A percentile compares a stretch with the other conserved stretches of the same genome.
These are phyloP conservation scores for Lasioglossum figueresi DNA, from an alignment of 2,888 invertebrate genomes.

Conservation along the genomic window DNA sequence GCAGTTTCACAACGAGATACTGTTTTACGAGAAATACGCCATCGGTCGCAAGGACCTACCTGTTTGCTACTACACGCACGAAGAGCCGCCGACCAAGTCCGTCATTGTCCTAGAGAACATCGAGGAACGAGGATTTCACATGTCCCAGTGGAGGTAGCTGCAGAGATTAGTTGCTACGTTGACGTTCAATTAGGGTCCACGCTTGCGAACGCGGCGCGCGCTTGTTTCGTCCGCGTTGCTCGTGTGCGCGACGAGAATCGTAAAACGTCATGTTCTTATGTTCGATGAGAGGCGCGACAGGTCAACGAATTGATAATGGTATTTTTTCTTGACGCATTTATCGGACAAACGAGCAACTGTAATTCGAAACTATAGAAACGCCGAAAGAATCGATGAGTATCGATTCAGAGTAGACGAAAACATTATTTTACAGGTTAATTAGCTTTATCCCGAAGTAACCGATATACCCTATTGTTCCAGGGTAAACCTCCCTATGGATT, in stretches of 20 bases:
- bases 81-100: conserved; percentile 51
- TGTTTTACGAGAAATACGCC: conserved; percentile 73
- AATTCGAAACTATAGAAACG: too few relatives aligned
- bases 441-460: background rate
- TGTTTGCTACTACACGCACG: conserved; percentile 51
- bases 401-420: background rate
- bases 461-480: background rate
- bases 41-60: conserved; percentile 50
- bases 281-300: too few relatives aligned
- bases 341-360: too few relatives aligned
- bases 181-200: background rate
- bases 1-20: conserved; percentile 78
- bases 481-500: conserved; percentile 68
- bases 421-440: too few relatives aligned
- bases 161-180: background rate
- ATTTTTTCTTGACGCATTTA: too few relatives aligned
- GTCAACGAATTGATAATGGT: too few relatives aligned
- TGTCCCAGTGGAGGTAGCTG: conserved; percentile 45
- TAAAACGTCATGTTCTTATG: background rate
- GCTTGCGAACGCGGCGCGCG: background rate
- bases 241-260: background rate
- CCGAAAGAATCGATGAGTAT: background rate
- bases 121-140: conserved; percentile 61
- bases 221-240: background rate
- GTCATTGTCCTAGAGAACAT: conserved; percentile 75